phyloP scores from a whole-genome alignment of 2,113 vertebrate species.

The Prinia subflava region DNA sequence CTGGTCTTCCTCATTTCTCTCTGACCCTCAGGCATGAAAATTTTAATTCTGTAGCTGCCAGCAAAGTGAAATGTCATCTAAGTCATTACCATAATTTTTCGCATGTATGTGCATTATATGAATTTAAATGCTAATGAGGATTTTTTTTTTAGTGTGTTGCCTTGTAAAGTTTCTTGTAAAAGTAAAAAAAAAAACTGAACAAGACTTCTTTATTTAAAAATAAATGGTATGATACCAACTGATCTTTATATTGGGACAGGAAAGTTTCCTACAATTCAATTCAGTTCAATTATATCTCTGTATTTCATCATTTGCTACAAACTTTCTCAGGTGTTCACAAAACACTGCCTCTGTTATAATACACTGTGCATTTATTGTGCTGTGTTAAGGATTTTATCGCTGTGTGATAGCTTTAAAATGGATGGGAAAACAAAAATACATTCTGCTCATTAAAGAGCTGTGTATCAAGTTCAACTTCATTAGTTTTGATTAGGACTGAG shows the following conservation, averaged over 20 bases:
- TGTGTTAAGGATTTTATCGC: background rate
- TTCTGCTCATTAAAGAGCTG: constrained; percentile 37
- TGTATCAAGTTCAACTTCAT: constrained; percentile 57
- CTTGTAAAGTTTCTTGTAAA: background rate
- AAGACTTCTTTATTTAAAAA: background rate
- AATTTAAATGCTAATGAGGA: background rate
- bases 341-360: background rate
- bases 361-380: background rate
- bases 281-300: background rate
- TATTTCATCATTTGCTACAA: background rate
- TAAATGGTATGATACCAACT: background rate
- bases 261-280: background rate
- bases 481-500: constrained; percentile 59
- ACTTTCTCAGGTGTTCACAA: background rate
- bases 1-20: background rate
- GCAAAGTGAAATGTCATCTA: constrained; percentile 4
- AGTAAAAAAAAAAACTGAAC: background rate
- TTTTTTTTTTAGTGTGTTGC: background rate
- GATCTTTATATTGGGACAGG: background rate
- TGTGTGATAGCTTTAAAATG: background rate
- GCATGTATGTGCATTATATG: background rate
- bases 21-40: background rate
- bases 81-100: background rate
- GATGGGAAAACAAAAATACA: constrained; percentile 29
- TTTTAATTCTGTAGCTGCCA: constrained; percentile 12